These are phyloP conservation scores for Saguinus imperator DNA, from an alignment of 2,113 vertebrate species.

Conservation along the genomic window DNA sequence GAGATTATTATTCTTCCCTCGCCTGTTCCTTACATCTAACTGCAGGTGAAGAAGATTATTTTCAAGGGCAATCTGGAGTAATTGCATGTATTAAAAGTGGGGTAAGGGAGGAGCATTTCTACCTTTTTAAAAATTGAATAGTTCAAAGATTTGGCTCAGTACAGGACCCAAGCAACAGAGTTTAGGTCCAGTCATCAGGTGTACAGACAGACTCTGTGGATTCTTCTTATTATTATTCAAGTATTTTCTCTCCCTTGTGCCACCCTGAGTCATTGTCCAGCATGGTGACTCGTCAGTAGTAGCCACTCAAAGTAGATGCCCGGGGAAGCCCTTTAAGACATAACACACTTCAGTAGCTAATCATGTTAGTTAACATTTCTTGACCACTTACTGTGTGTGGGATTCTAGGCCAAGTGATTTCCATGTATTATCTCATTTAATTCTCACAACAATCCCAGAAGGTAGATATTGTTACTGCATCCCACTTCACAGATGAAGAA, in stretches of 20 bases:
- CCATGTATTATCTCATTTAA: not conserved
- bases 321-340: not conserved
- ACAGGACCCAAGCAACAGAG: not conserved
- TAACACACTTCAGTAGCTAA: fast-evolving
- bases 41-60: not conserved
- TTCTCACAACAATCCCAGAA: not conserved
- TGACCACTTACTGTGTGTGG: not conserved
- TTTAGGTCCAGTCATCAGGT: not conserved
- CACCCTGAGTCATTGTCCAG: not conserved
- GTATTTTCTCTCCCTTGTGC: not conserved
- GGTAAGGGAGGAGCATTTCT: not conserved
- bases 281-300: not conserved
- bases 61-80: not conserved
- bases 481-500: not conserved
- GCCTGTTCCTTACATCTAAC: not conserved
- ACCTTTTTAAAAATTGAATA: not conserved
- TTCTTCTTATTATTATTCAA: no score
- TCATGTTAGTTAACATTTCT: no score
- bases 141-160: not conserved
- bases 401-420: not conserved
- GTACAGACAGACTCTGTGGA: not conserved
- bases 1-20: not conserved
- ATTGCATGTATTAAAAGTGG: not conserved
- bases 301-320: not conserved
- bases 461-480: fast-evolving